Evolutionary conservation across 1,140 invertebrate species (phyloP), one percentile per base, ranked within the genome.

Genomic region (Eubasilissa regina): DNA sequence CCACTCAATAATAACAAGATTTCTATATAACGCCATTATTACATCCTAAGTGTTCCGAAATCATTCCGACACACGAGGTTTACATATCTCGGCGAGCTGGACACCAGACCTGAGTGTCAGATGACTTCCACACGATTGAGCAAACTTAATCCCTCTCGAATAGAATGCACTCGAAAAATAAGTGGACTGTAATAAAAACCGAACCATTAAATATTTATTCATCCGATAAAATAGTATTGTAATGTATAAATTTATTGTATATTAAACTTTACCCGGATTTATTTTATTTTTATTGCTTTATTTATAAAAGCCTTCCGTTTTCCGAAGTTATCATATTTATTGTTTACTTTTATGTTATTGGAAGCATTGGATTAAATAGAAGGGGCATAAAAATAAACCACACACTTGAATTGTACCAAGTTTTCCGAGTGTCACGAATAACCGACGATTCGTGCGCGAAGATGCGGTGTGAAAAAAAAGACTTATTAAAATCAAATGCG

Each of bases 1-100:
- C 77, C 77, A 78, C 77, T 78, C 48, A 78, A 78, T 78, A 78
- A 73, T 73, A 77, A 78, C 66, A 25, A 77, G 55, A 60, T 73
- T 78, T 78, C 25, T 73, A 9, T 72, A 78, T 72, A 78, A 58
- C 72, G 53, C 77, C 53, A 78, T 78, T 73, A 78, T 78, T 70
- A 19, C 64, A 47, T 60, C 15, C 53, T 25, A 35, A 72, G 53
- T 44, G 47, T 72, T 78, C 72, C 66, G 15, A 58, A 21, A 78
- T 72, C 77, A 70, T 68, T 70, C 62, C 21, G 72, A 72, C 62
- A 58, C 53, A 73, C 17, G 0, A 62, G 62, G 48, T 77, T 68
- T 77, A 60, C 53, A 48, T 70, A 48, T 58, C 66, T 72, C 72
- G 72, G 25, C 17, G 51, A 35, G n/a, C 15, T 48, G 60, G 17